These are phyloP conservation scores for Pangasianodon hypophthalmus DNA, from an alignment of 2,113 vertebrate species.

Conservation along the genomic window DNA sequence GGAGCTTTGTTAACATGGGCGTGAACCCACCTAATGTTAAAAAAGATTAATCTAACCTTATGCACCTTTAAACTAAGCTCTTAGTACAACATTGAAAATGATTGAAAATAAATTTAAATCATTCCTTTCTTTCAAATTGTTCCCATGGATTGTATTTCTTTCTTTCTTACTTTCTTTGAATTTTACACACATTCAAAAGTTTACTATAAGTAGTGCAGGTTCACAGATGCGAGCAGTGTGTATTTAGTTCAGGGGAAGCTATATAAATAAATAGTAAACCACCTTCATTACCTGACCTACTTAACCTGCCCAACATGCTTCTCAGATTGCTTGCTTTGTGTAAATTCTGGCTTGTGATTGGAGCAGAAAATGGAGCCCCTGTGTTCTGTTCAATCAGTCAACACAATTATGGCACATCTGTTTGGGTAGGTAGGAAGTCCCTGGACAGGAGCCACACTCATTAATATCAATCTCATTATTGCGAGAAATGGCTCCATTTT, in stretches of 20 bases:
- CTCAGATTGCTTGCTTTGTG: conserved; percentile 7
- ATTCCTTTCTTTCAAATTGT: background rate
- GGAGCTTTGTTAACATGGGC: background rate
- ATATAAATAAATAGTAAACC: background rate
- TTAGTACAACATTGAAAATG: background rate
- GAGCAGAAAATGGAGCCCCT: background rate
- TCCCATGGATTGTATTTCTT: background rate
- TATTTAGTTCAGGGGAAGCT: background rate
- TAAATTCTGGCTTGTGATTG: conserved; percentile 31
- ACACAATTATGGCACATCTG: conserved; percentile 53
- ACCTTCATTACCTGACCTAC: background rate
- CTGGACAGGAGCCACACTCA: conserved; percentile 44
- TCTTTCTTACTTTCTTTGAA: background rate
- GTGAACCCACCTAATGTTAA: background rate
- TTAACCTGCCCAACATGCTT: background rate
- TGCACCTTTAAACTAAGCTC: background rate
- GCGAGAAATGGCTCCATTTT: conserved; percentile 43
- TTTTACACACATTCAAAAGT: background rate
- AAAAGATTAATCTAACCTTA: background rate
- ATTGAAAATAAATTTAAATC: background rate
- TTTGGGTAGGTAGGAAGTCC: conserved; percentile 45
- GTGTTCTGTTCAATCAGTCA: conserved; percentile 46
- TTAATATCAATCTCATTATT: conserved; percentile 53
- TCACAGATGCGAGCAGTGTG: background rate
- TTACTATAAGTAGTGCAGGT: background rate